Evolutionary conservation across 2,797 vertebrate species (phyloP), one percentile per base, ranked within the genome.

Genomic region (Pelodytes ibericus): DNA sequence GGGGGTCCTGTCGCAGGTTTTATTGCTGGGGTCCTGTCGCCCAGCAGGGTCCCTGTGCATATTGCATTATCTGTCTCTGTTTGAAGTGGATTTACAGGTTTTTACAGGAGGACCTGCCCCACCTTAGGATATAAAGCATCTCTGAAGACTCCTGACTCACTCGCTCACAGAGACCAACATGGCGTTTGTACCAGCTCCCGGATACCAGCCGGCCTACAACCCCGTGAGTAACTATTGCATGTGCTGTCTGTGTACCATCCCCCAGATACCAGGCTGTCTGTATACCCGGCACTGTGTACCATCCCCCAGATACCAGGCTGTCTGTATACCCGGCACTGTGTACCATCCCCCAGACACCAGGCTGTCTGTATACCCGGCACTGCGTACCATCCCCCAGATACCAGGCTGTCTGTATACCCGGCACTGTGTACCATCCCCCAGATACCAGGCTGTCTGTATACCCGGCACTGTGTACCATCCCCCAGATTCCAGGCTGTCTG

Each of bases 151-250:
- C 22, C 10, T 24, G 36, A 8, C 31, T 41, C 49, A 49, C 9
- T 56, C n/a, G 60, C 41, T 22, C 18, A 10, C 11, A 13, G 2
- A 27, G 26, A 24, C 62, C 66, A 59, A 16, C 86, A 95, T 95
- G 94, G n/a, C 87, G 18, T 95, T 86, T 22, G 56, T 93, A 0
- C 86, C 91, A 36, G 93, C 94, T 31, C 93, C 92, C 0, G 95
- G 94, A 4, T 95, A 94, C 62, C 93, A 93, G 86, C 91, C 95
- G 0, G 58, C 88, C 75, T 95, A 89, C 78, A 84, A 85, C 74
- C 95, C 94, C 13, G 95, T 96, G 44, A 94, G 95, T 92, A 59
- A 0, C 41, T 53, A 27, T 47, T 53, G 24, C n/a, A 44, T 10
- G 9, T 10, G 18, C 16, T 61, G 13, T 30, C 13, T 39, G 20